Percentiles rank a stretch among this genome's conserved stretches.
Evolutionary conservation across 37 sponge, comb jelly and placozoan species (phyloP).

Genomic region (Geodia barretti): DNA sequence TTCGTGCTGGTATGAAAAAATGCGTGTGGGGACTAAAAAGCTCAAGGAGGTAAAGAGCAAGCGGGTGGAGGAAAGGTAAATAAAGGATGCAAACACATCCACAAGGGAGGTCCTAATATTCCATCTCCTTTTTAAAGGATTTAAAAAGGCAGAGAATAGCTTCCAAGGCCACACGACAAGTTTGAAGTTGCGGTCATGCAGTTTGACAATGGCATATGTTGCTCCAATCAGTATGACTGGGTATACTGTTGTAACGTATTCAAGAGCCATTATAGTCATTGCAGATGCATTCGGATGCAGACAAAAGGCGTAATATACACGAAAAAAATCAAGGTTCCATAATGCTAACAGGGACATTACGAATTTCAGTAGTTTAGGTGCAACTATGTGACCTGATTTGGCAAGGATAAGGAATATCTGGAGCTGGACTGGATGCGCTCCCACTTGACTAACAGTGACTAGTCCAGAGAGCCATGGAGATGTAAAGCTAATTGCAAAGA

Average conservation of each 20-base stretch:
- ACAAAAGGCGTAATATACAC: neutral
- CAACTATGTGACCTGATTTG: neutral
- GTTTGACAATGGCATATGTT: neutral
- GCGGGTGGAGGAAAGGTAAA: neutral
- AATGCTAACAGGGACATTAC: neutral
- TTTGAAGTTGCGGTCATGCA: neutral
- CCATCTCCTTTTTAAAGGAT: neutral
- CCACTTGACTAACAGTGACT: neutral
- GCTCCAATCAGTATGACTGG: neutral
- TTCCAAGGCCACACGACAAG: neutral
- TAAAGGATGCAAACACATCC: neutral
- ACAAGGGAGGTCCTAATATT: neutral
- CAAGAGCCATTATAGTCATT: neutral
- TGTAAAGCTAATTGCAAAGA: neutral
- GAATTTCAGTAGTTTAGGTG: neutral
- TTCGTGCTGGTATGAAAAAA: too few relatives aligned
- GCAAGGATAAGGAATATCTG: neutral
- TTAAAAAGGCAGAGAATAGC: neutral
- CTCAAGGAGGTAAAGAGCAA: neutral
- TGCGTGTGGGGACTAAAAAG: neutral
- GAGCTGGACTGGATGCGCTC: neutral
- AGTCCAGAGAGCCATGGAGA: neutral
- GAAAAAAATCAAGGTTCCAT: neutral
- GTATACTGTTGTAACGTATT: neutral
- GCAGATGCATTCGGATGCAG: neutral